Percentiles rank a stretch among this genome's conserved stretches.
Conservation (phyloP, 2,113 vertebrate genomes). For the Monopterus albus region DNA sequence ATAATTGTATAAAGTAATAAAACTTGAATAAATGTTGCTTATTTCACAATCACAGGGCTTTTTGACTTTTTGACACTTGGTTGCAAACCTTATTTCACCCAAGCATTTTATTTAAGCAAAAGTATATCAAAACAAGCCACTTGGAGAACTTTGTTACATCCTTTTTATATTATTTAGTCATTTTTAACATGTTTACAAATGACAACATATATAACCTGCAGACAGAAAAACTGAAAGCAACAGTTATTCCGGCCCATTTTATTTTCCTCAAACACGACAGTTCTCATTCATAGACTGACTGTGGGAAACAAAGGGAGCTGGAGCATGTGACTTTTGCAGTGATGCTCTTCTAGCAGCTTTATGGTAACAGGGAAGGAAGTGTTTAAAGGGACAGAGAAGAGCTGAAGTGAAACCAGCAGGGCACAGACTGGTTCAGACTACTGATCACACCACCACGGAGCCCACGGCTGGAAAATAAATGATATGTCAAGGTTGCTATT, state of each 20-base stretch:
- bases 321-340: conserved; percentile 81
- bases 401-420: conserved; percentile 44
- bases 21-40: too few species aligned
- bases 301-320: conserved; percentile 68
- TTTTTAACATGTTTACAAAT: neutral
- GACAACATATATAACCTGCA: neutral
- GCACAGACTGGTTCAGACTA: neutral
- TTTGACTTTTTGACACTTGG: too few species aligned
- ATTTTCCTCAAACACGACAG: neutral
- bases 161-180: neutral
- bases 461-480: neutral
- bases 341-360: conserved; percentile 67
- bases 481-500: neutral
- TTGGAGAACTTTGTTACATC: neutral
- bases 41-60: too few species aligned
- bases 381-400: conserved; percentile 72
- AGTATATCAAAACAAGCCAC: too few species aligned
- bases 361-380: conserved; percentile 72
- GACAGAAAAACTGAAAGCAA: neutral
- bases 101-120: too few species aligned
- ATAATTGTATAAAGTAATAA: too few species aligned
- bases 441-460: conserved; percentile 3
- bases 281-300: conserved; percentile 18
- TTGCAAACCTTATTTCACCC: too few species aligned
- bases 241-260: neutral